Conservation (phyloP, 2,888 invertebrate genomes). For the Agrilus mali region DNA sequence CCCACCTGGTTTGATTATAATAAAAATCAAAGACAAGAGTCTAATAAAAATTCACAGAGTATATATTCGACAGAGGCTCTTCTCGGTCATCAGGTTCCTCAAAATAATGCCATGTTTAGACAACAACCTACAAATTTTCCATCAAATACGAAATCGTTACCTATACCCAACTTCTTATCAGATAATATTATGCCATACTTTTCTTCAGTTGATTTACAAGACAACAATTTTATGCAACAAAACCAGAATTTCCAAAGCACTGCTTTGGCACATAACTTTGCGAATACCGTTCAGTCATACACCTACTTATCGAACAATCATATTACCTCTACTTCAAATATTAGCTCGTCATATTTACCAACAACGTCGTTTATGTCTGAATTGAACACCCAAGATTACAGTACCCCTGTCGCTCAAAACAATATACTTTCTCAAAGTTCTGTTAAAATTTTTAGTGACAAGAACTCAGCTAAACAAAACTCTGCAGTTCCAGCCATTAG, state of each 20-base stretch:
- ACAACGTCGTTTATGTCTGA: conserved; percentile 25
- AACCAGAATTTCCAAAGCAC: conserved; percentile 26
- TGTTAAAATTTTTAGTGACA: too few relatives aligned
- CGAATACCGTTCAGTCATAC: conserved; percentile 13
- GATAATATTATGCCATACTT: conserved; percentile 31
- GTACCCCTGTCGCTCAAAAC: conserved; percentile 12
- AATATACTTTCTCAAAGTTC: background rate
- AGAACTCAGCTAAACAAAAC: too few relatives aligned
- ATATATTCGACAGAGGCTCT: conserved; percentile 34
- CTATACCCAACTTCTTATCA: conserved; percentile 25
- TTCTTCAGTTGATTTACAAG: conserved; percentile 29
- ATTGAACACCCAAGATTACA: conserved; percentile 18
- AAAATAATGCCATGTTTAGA: conserved; percentile 8
- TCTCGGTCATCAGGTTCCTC: conserved; percentile 26
- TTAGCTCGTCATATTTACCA: conserved; percentile 24
- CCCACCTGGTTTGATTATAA: conserved; percentile 13
- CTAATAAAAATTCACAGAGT: conserved; percentile 22
- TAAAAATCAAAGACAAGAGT: conserved; percentile 15
- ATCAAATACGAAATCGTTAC: conserved; percentile 18
- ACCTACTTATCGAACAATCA: conserved; percentile 5
- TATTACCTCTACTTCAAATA: conserved; percentile 15
- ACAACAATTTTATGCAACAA: conserved; percentile 25
- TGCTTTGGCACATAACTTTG: conserved; percentile 22
- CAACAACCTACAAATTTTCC: conserved; percentile 17
- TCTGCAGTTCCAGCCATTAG: too few relatives aligned